phyloP scores from a whole-genome alignment of 2,888 invertebrate species.

The Neuroscelio doddi region DNA sequence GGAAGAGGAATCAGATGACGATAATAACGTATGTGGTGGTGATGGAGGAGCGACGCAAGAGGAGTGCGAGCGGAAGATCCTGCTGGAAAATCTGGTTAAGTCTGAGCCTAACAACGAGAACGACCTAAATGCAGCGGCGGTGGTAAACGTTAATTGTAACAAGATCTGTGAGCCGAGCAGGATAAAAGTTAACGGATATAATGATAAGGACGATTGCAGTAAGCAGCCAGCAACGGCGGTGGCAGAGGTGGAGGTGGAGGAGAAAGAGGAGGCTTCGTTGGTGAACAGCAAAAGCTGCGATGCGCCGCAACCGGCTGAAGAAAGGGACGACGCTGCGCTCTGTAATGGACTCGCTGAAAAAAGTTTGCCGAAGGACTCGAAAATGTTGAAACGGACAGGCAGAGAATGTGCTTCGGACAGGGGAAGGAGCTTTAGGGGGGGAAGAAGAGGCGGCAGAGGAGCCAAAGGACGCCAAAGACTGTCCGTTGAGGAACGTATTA shows the following conservation, averaged over 20 bases:
- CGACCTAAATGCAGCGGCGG: constrained; percentile 25
- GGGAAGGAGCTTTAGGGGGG: constrained; percentile 34
- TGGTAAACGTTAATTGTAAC: constrained; percentile 27
- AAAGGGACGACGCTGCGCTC: constrained; percentile 16
- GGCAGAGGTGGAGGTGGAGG: too few relatives aligned
- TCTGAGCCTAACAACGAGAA: constrained; percentile 33
- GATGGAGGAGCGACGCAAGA: constrained; percentile 22
- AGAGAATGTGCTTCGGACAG: constrained; percentile 32
- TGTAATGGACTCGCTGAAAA: constrained; percentile 46
- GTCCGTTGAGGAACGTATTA: constrained; percentile 74
- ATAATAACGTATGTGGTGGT: constrained; percentile 27
- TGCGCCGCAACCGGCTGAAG: constrained; percentile 8
- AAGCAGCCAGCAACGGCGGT: too few relatives aligned
- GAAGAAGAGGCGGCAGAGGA: constrained; percentile 49
- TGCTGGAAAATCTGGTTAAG: constrained; percentile 25
- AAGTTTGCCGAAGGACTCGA: constrained; percentile 24
- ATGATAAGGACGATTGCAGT: neutral
- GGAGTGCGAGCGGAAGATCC: constrained; percentile 9
- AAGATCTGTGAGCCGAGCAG: constrained; percentile 13
- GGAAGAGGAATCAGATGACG: constrained; percentile 63
- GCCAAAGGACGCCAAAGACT: constrained; percentile 66
- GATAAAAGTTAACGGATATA: neutral
- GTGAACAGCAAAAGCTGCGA: constrained; percentile 18
- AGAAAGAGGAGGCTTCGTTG: too few relatives aligned
- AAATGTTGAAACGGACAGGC: constrained; percentile 12